Percentiles rank a stretch among this genome's conserved stretches.
phyloP scores from a whole-genome alignment of 2,797 vertebrate species.

The Hydrophis major region DNA sequence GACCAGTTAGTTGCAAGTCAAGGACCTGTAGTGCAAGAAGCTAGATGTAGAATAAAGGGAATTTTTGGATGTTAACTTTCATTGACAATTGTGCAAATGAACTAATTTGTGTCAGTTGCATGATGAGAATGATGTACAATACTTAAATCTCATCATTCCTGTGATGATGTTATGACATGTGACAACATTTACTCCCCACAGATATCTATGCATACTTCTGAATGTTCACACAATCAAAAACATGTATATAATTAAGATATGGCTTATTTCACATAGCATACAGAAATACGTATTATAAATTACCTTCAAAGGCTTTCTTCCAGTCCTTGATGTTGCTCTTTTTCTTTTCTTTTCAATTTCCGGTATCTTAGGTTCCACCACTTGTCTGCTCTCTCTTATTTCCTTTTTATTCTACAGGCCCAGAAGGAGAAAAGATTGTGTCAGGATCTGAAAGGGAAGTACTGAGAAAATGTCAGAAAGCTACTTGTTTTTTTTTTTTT shows the following conservation, averaged over 20 bases:
- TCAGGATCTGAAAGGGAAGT: background rate
- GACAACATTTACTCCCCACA: background rate
- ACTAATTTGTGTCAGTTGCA: background rate
- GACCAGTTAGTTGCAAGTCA: background rate
- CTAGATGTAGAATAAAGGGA: background rate
- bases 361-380: background rate
- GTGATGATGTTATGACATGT: background rate
- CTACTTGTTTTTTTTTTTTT: background rate
- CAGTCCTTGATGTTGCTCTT: background rate
- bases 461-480: background rate
- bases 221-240: background rate
- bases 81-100: background rate
- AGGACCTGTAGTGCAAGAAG: background rate
- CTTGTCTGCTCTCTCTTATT: background rate
- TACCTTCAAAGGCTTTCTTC: background rate
- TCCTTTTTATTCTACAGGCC: background rate
- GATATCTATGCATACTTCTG: background rate
- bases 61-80: background rate
- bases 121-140: background rate
- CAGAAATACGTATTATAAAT: background rate
- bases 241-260: background rate
- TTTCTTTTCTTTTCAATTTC: conserved; percentile 4
- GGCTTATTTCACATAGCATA: background rate
- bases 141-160: background rate
- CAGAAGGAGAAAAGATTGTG: too few relatives aligned